Evolutionary conservation across 2,888 invertebrate genomes (phyloP).

Genomic region (Crioceris asparagi): DNA sequence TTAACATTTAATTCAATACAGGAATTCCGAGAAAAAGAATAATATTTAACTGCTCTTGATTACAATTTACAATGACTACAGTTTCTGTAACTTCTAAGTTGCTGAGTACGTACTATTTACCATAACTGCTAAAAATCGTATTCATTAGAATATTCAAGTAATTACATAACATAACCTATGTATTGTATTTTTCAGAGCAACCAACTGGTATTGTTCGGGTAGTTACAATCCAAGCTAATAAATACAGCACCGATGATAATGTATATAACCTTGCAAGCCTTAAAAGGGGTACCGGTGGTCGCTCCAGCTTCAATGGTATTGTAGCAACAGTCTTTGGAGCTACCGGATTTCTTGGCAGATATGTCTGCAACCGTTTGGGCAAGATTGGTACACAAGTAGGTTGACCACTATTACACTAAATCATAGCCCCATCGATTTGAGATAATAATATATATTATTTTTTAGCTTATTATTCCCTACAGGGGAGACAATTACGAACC

Average conservation of each 20-base stretch:
- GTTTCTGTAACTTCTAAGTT: no score
- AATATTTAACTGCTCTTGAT: no score
- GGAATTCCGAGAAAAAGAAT: no score
- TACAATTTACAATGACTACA: no score
- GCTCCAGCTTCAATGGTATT: slow-evolving; percentile 92
- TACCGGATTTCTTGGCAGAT: slow-evolving; percentile 80
- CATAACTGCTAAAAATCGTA: no score
- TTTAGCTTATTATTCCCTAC: slow-evolving; percentile 84
- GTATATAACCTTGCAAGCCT: slow-evolving; percentile 53
- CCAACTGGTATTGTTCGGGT: slow-evolving; percentile 30
- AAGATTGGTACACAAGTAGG: slow-evolving; percentile 75
- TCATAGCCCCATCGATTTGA: no score
- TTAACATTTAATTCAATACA: no score
- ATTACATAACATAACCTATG: slow-evolving; percentile 23
- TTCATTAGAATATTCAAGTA: no score
- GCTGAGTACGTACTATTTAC: no score
- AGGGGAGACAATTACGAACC: slow-evolving; percentile 77
- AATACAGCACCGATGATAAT: slow-evolving; percentile 45
- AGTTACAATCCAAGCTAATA: slow-evolving; percentile 29
- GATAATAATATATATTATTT: slow-evolving; percentile 23
- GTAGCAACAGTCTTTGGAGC: slow-evolving; percentile 98
- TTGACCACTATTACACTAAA: no score
- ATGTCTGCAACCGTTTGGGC: slow-evolving; percentile 82
- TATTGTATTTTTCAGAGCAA: slow-evolving; percentile 24
- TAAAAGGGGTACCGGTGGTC: slow-evolving; percentile 80